Base-by-base conservation (phyloP, 2,113 vertebrate genomes). In the Okapia johnstoni region DNA sequence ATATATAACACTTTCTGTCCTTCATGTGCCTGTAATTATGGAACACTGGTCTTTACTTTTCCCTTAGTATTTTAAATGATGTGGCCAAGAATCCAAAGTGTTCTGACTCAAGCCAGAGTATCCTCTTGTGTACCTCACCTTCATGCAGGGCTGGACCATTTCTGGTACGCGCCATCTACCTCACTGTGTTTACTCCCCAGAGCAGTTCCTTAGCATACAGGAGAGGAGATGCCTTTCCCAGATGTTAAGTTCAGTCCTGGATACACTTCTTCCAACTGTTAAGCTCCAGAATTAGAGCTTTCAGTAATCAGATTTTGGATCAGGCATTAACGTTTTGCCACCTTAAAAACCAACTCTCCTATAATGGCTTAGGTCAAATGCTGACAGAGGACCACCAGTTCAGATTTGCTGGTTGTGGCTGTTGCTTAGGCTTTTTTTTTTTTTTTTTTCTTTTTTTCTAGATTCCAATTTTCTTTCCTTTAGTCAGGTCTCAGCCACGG, bases 111-210 rank as follows among this genome's bases (percentile, higher is more conserved):
- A 85, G 52, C n/a, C 40, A 21, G 28, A 80, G 40, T 4, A 9
- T 14, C 7, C 9, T 86, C 36, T 70, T 40, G 15, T 26, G 5
- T 10, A 48, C 36, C 36, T 93, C 14, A 80, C 30, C 12, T 63
- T 30, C 33, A 10, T 54, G 33, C 63, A 57, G 80, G 46, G 10
- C n/a, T 46, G 57, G 36, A 6, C 40, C 57, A 28, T 7, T 43
- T 73, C 12, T 1, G 10, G 33, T 7, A 36, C 0, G 0, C 4
- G 12, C 19, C 4, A 5, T 26, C 60, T 36, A 4, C 48, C 79
- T 93, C 21, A 28, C 13, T 58, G 3, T 26, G 7, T 61, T 46
- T 10, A 77, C 12, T 63, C 9, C 1, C 23, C 33, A 48, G 10
- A 28, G 40, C 48, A 33, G 16, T 15, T 85, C 5, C 46, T n/a